Base-by-base conservation (phyloP, 2,113 vertebrate genomes). In the Tauraco erythrolophus region DNA sequence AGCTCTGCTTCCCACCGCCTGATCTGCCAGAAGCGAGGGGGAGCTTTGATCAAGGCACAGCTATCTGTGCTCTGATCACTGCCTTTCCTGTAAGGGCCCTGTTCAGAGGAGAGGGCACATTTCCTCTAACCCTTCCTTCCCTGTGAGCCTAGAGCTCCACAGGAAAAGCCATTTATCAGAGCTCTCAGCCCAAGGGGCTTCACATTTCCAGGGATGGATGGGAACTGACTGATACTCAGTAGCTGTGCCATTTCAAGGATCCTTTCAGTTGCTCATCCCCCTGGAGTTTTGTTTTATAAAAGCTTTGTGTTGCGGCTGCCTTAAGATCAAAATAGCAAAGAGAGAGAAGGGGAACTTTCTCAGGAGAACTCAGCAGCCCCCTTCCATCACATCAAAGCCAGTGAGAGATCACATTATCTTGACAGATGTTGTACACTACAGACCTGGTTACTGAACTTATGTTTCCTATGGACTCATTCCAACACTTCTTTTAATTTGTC, bases 381-480 rank as follows among this genome's bases (percentile, higher is more conserved):
- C 31, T 89, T 92, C 57, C 75, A 88, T 84, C 65, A 90, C 84
- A 95, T 95, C 94, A 95, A 95, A 96, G 92, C 69, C 1, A 2
- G 14, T 37, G 45, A 87, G 84, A 71, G 39, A 82, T 82, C 60
- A 53, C 0, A 0, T 91, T 94, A 94, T 97, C 94, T 89, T 93
- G 81, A 93, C 89, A 93, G 87, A 95, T 94, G 84, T 89, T 97
- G 81, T 89, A 82, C 60, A 41, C 92, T 84, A n/a, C 39, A 66
- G 69, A 95, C 92, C 84, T 82, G 68, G 84, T 95, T 92, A 88
- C 87, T 60, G 80, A 93, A 91, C 65, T 93, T 82, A 56, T 48
- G 77, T 94, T 96, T 97, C 92, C 77, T 87, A 82, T 96, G 94
- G 93, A 91, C 77, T 91, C 48, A 18, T 89, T 94, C 87, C 96